A percentile compares a stretch with the other conserved stretches of the same genome.
Conservation (phyloP, 2,797 vertebrate genomes). For the Diceros bicornis region DNA sequence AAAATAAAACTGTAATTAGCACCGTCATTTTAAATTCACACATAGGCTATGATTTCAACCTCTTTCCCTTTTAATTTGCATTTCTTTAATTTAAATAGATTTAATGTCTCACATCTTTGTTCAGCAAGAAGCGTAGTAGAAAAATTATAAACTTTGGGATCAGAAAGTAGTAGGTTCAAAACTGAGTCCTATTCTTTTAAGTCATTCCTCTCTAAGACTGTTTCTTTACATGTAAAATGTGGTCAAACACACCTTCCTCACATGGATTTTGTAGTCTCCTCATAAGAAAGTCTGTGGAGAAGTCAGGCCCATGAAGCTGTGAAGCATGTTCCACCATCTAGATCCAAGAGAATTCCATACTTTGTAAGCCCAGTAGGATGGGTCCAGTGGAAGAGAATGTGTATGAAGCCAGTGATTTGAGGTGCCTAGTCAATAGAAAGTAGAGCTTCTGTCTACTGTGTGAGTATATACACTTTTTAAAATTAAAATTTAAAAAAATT, state of each 20-base stretch:
- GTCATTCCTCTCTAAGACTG: background rate
- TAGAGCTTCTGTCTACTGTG: background rate
- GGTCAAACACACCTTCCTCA: background rate
- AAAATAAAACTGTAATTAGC: background rate
- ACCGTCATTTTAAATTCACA: background rate
- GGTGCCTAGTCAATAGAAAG: background rate
- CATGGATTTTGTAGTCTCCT: background rate
- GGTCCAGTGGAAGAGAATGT: background rate
- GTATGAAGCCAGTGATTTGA: background rate
- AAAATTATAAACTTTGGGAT: background rate
- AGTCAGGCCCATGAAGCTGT: background rate
- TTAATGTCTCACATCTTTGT: background rate
- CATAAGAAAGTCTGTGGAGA: background rate
- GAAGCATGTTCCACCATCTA: background rate
- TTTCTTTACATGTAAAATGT: background rate
- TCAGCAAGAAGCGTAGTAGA: background rate
- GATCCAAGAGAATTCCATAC: background rate
- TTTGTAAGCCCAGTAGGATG: background rate
- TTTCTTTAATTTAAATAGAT: slow-evolving; percentile 5
- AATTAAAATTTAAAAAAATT: background rate
- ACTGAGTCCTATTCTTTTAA: background rate
- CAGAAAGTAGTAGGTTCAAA: background rate
- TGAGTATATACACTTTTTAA: background rate
- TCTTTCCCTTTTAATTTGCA: background rate
- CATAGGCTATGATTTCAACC: background rate